These are phyloP conservation scores for Tyria jacobaeae DNA, from an alignment of 2,888 invertebrate species.

Conservation along the genomic window DNA sequence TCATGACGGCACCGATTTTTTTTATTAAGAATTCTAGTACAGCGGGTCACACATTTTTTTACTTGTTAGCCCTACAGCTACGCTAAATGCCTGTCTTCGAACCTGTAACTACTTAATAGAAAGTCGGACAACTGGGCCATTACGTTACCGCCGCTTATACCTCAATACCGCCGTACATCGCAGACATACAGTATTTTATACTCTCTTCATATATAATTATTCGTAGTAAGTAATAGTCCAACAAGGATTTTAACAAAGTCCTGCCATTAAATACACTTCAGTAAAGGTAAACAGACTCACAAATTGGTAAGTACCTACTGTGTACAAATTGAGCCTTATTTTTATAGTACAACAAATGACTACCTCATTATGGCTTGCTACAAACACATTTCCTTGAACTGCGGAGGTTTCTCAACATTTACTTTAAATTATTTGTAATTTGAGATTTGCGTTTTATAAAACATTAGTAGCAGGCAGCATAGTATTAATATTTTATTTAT, in stretches of 20 bases:
- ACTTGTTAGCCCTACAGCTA: too few relatives aligned
- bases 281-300: neutral
- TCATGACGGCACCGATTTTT: too few relatives aligned
- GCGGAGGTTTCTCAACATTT: neutral
- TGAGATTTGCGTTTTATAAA: neutral
- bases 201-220: neutral
- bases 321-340: neutral
- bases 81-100: too few relatives aligned
- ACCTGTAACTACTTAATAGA: too few relatives aligned
- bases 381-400: constrained; percentile 6
- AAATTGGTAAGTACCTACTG: neutral
- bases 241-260: neutral
- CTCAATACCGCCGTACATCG: too few relatives aligned
- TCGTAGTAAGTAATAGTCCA: neutral
- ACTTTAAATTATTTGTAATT: constrained; percentile 1
- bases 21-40: too few relatives aligned
- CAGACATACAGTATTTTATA: neutral
- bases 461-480: neutral
- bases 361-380: constrained; percentile 16
- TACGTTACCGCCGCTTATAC: too few relatives aligned
- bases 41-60: too few relatives aligned
- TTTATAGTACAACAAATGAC: constrained; percentile 6
- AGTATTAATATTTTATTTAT: neutral
- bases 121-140: too few relatives aligned
- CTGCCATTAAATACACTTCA: neutral